Evolutionary conservation across 2,888 invertebrate species (phyloP).

Genomic region (Phorcus lineatus): DNA sequence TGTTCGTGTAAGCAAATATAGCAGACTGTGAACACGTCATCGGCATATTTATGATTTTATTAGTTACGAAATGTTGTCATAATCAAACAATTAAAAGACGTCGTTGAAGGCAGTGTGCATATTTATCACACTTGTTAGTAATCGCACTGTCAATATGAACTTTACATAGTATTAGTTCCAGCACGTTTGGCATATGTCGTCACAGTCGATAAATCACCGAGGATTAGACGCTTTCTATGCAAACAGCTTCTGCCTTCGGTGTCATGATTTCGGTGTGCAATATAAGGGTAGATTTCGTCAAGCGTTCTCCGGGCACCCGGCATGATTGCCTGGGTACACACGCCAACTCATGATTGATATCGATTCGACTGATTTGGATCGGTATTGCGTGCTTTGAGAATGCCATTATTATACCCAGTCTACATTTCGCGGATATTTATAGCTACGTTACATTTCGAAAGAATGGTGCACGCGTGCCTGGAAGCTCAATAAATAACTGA

Average conservation of each 20-base stretch:
- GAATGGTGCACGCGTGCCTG: conserved; percentile 4
- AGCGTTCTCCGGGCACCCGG: neutral
- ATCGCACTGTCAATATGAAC: too few species aligned
- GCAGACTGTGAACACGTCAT: too few species aligned
- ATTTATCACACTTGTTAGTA: too few species aligned
- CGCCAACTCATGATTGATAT: neutral
- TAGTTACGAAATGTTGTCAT: too few species aligned
- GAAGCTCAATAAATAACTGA: neutral
- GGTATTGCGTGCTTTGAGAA: neutral
- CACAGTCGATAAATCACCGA: neutral
- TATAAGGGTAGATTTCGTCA: neutral
- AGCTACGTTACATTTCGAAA: conserved; percentile 3
- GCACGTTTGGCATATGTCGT: neutral
- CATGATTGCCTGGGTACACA: neutral
- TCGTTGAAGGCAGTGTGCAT: too few species aligned
- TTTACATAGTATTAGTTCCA: too few species aligned
- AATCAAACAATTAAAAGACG: too few species aligned
- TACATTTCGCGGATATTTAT: neutral
- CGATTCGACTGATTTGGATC: neutral
- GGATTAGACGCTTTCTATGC: neutral
- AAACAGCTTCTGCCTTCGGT: neutral
- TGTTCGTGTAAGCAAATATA: too few species aligned
- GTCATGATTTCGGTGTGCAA: neutral
- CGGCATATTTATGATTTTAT: too few species aligned
- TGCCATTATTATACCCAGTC: neutral